A percentile compares a stretch with the other conserved stretches of the same genome.
These are phyloP conservation scores for Amphiprion clarkii DNA, from an alignment of 2,797 vertebrate genomes.

Conservation along the genomic window DNA sequence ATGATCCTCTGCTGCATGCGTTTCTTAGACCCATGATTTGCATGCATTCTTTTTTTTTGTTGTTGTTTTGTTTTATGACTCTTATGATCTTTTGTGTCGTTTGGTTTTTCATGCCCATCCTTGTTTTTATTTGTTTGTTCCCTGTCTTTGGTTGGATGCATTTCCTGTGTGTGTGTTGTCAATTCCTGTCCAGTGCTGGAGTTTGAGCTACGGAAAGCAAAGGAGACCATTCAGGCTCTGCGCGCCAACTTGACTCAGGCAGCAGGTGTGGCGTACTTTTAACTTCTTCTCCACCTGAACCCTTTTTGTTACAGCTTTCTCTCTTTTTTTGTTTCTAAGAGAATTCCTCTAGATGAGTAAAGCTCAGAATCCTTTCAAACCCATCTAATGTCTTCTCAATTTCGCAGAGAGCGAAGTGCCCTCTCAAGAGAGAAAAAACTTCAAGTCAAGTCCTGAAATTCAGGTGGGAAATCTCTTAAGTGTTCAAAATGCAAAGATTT, in stretches of 20 bases:
- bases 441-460: slow-evolving; percentile 99
- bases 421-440: slow-evolving; percentile 99
- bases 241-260: slow-evolving; percentile 99
- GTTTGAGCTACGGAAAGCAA: slow-evolving; percentile 99
- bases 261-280: slow-evolving; percentile 99
- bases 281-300: slow-evolving; percentile 87
- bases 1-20: slow-evolving; percentile 98
- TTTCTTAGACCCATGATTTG: slow-evolving; percentile 93
- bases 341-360: slow-evolving; percentile 55
- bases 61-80: slow-evolving; percentile 82
- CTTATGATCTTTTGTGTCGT: slow-evolving; percentile 88
- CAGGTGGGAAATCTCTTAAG: slow-evolving; percentile 87
- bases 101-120: slow-evolving; percentile 96
- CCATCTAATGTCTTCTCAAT: slow-evolving; percentile 62
- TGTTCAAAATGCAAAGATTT: slow-evolving; percentile 20
- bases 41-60: slow-evolving; percentile 87
- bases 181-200: slow-evolving; percentile 99
- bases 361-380: slow-evolving; percentile 36
- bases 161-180: slow-evolving; percentile 91
- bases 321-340: slow-evolving; percentile 46
- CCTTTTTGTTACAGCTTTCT: slow-evolving; percentile 72
- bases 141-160: slow-evolving; percentile 98
- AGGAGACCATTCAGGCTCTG: slow-evolving; percentile 99
- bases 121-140: slow-evolving; percentile 92
- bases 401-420: slow-evolving; percentile 94